Evolutionary conservation across 2,797 vertebrate genomes (phyloP).

Genomic region (Labeo calbasu): DNA sequence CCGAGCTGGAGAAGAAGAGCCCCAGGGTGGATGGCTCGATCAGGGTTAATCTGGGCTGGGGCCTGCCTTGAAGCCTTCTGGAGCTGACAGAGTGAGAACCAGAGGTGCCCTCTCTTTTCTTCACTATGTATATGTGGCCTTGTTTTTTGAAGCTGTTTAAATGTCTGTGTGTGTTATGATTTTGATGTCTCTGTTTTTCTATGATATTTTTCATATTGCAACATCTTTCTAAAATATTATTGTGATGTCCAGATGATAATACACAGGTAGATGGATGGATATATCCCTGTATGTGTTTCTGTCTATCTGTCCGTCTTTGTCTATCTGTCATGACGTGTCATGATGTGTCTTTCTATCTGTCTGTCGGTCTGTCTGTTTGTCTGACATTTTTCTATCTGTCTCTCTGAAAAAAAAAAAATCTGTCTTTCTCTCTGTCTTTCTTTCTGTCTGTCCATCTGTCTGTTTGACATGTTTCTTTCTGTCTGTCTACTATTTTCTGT

Average conservation of each 20-base stretch:
- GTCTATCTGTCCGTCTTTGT: neutral
- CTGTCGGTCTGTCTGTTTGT: no score
- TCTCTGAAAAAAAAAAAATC: no score
- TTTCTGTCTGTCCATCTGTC: no score
- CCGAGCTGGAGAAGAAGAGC: conserved; percentile 41
- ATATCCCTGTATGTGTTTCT: no score
- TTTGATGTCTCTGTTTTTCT: neutral
- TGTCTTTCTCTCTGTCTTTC: no score
- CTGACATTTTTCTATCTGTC: no score
- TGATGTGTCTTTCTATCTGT: neutral
- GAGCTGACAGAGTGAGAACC: conserved; percentile 50
- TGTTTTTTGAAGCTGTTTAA: neutral
- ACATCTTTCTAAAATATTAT: no score
- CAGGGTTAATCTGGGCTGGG: conserved; percentile 59
- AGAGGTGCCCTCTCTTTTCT: neutral
- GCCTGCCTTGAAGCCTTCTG: conserved; percentile 38
- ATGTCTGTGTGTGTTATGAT: neutral
- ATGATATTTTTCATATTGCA: neutral
- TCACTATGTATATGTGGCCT: conserved; percentile 20
- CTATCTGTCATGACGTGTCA: neutral
- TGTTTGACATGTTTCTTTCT: no score
- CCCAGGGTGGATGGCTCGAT: conserved; percentile 47
- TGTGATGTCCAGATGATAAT: neutral
- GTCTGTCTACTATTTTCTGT: no score
- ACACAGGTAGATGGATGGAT: neutral